phyloP scores from a whole-genome alignment of 2,888 invertebrate genomes.

The Apotomis turbidana region DNA sequence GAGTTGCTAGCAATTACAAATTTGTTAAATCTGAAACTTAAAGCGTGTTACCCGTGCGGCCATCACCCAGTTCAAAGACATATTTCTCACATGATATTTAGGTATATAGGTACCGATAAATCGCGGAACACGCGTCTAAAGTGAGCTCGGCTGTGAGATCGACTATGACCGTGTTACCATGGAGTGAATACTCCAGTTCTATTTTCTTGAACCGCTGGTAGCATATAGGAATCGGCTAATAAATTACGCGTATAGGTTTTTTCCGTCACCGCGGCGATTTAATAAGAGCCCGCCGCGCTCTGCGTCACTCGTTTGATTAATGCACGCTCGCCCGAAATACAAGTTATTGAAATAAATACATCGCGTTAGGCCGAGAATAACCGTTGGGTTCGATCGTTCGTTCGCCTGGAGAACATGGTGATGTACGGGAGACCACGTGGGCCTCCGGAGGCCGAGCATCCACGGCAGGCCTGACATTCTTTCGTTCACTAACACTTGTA shows the following conservation, averaged over 20 bases:
- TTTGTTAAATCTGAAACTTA: too few relatives aligned
- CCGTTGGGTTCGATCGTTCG: conserved; percentile 5
- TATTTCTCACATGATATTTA: too few relatives aligned
- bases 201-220: conserved; percentile 4
- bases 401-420: conserved; percentile 26
- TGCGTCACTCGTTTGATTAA: conserved; percentile 40
- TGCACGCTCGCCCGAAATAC: conserved; percentile 30
- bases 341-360: conserved; percentile 40
- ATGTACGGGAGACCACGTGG: conserved; percentile 23
- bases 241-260: conserved; percentile 21
- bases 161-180: conserved; percentile 5
- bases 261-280: conserved; percentile 30
- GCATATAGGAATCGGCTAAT: conserved; percentile 17
- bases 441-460: background rate
- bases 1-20: too few relatives aligned
- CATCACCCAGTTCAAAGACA: too few relatives aligned
- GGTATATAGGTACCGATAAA: too few relatives aligned
- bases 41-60: too few relatives aligned
- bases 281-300: conserved; percentile 9
- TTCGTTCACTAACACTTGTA: too few relatives aligned
- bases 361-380: conserved; percentile 28
- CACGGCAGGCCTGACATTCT: too few relatives aligned
- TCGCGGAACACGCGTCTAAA: too few relatives aligned
- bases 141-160: too few relatives aligned
- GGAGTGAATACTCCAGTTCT: conserved; percentile 8